phyloP scores from a whole-genome alignment of 2,888 invertebrate species.

The Drosophila prostipennis region DNA sequence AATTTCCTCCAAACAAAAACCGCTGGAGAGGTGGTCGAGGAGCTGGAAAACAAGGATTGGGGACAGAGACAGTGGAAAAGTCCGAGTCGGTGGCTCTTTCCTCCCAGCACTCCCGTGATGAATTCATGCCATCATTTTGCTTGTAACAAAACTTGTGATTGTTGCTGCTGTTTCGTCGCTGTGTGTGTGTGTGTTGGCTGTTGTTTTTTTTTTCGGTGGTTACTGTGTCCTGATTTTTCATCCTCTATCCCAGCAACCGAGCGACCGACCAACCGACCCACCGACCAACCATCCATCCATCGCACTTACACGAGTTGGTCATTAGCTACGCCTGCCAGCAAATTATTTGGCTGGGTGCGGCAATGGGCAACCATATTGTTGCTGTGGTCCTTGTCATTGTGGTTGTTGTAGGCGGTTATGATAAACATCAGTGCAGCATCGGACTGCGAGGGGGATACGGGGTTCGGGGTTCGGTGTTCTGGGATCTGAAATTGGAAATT shows the following conservation, averaged over 20 bases:
- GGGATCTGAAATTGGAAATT: conserved; percentile 5
- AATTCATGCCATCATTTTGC: conserved; percentile 77
- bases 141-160: conserved; percentile 74
- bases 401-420: conserved; percentile 69
- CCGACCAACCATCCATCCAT: conserved; percentile 38
- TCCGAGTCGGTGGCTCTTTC: conserved; percentile 19
- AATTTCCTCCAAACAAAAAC: conserved; percentile 55
- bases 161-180: conserved; percentile 51
- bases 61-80: conserved; percentile 24
- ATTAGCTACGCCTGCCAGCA: conserved; percentile 70
- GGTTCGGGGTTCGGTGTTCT: neutral
- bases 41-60: conserved; percentile 18
- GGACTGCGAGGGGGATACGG: neutral
- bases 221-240: conserved; percentile 71
- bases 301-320: conserved; percentile 77
- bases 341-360: conserved; percentile 72
- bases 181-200: conserved; percentile 21
- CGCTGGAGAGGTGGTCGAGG: neutral
- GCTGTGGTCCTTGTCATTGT: conserved; percentile 47
- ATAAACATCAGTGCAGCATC: conserved; percentile 68
- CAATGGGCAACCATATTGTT: conserved; percentile 62
- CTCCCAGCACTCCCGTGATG: conserved; percentile 61
- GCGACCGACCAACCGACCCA: neutral
- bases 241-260: conserved; percentile 30
- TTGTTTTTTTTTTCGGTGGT: conserved; percentile 30